These are phyloP conservation scores for Eupithecia subfuscata DNA, from an alignment of 2,888 invertebrate genomes.

Conservation along the genomic window DNA sequence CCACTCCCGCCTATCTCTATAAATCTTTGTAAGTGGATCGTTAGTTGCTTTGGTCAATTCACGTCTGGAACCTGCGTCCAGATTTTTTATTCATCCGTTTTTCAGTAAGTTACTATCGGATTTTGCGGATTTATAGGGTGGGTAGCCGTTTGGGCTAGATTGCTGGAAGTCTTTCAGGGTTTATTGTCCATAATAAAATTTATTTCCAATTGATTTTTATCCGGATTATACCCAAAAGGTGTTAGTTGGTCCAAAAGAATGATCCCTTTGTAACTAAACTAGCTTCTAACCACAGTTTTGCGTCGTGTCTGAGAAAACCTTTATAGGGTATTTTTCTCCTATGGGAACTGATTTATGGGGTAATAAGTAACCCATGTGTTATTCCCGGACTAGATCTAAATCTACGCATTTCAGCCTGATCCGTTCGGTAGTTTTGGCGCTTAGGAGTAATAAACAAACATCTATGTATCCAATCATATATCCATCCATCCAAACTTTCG, in stretches of 20 bases:
- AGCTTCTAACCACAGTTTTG: background rate
- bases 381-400: no score
- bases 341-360: background rate
- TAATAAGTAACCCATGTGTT: background rate
- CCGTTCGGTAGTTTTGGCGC: background rate
- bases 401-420: no score
- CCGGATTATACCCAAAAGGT: background rate
- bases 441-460: background rate
- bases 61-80: slow-evolving; percentile 59
- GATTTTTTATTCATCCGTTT: slow-evolving; percentile 66
- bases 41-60: slow-evolving; percentile 73
- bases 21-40: slow-evolving; percentile 76
- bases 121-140: slow-evolving; percentile 46
- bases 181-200: slow-evolving; percentile 30
- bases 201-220: slow-evolving; percentile 28
- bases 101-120: slow-evolving; percentile 52
- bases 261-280: background rate
- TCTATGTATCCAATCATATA: background rate
- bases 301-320: background rate
- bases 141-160: slow-evolving; percentile 33
- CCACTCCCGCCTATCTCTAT: slow-evolving; percentile 66
- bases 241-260: background rate
- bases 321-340: background rate
- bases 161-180: slow-evolving; percentile 22
- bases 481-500: background rate